phyloP scores from a whole-genome alignment of 2,113 vertebrate genomes.

The Xerus inauris region DNA sequence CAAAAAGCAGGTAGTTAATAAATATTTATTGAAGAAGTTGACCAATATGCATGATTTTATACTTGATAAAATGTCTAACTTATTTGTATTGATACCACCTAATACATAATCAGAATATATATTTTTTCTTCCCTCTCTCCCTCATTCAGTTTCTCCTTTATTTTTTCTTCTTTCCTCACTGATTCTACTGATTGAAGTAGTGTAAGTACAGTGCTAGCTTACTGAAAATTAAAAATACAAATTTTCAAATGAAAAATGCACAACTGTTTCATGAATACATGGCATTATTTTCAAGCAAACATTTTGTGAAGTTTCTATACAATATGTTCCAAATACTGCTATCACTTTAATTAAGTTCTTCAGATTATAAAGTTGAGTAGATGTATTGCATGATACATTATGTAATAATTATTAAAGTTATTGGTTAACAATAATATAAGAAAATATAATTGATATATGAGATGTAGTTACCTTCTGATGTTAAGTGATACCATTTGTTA shows the following conservation, averaged over 20 bases:
- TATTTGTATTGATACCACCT: neutral
- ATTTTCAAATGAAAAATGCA: neutral
- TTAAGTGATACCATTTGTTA: conserved; percentile 69
- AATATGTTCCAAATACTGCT: neutral
- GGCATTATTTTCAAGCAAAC: neutral
- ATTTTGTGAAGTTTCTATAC: neutral
- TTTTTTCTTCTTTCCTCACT: neutral
- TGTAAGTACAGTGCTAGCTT: neutral
- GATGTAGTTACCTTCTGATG: conserved; percentile 77
- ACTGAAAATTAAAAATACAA: neutral
- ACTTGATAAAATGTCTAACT: neutral
- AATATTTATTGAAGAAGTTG: neutral
- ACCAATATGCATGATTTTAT: neutral
- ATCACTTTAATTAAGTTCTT: conserved; percentile 68
- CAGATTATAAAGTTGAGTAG: conserved; percentile 71
- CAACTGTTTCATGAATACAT: neutral
- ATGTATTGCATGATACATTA: conserved; percentile 56
- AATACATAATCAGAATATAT: neutral
- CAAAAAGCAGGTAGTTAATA: neutral
- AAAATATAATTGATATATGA: conserved; percentile 71
- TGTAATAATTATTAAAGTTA: conserved; percentile 15
- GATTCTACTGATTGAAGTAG: neutral
- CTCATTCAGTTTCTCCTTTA: neutral
- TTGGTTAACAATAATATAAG: conserved; percentile 67
- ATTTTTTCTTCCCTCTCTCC: neutral